Evolutionary conservation across 2,113 vertebrate species (phyloP).

Genomic region (Nanger granti): DNA sequence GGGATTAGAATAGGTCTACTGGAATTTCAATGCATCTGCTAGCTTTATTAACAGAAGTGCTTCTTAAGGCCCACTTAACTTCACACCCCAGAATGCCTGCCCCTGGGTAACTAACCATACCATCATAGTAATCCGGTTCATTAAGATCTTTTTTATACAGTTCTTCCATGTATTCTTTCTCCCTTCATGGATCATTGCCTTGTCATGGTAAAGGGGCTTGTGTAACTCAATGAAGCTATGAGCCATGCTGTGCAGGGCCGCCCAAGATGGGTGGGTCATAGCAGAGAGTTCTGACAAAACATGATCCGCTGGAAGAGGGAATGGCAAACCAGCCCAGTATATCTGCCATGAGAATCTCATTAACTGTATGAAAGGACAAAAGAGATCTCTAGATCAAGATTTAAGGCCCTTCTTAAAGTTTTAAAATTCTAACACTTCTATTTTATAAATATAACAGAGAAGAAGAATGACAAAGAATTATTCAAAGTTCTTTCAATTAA

Average conservation of each 20-base stretch:
- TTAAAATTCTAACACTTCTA: background rate
- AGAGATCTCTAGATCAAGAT: background rate
- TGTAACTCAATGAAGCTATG: background rate
- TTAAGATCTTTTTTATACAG: background rate
- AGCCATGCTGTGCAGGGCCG: background rate
- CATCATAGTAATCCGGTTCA: background rate
- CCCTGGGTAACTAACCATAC: background rate
- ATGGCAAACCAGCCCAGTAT: background rate
- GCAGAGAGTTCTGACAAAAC: background rate
- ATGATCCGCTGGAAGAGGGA: background rate
- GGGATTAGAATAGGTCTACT: background rate
- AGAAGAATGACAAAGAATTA: background rate
- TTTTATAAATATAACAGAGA: background rate
- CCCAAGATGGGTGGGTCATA: background rate
- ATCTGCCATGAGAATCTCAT: background rate
- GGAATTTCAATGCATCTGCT: background rate
- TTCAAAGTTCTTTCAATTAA: background rate
- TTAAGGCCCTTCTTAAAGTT: background rate
- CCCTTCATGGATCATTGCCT: background rate
- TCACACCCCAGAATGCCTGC: background rate
- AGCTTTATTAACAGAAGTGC: background rate
- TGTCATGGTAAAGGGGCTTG: background rate
- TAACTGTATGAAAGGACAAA: background rate
- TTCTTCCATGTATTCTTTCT: background rate
- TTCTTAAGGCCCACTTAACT: background rate